Evolutionary conservation across 1,140 invertebrate genomes (phyloP), one percentile per base, ranked within the genome.

Genomic region (Cylas formicarius): DNA sequence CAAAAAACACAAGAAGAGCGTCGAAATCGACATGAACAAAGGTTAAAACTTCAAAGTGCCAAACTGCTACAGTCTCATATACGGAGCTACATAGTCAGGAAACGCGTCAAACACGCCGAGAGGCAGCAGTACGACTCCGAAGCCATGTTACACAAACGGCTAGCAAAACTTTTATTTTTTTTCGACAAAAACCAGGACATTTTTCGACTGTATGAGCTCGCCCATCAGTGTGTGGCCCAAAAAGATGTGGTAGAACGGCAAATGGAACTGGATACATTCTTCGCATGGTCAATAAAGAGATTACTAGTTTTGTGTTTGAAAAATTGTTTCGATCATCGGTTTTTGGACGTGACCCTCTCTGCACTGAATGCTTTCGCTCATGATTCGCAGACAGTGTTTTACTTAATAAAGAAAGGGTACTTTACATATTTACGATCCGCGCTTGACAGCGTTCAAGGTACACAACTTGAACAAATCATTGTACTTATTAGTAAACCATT

Each of bases 1-100:
- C 75, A 80, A 34, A 78, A 84, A 65, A 83, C 84, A 21, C 86
- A 90, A 53, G 72, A 79, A 56, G 88, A 95, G 68, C 74, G 92
- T 53, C 73, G 81, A 34, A 90, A 91, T 69, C 70, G 91, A 64
- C 88, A 90, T 72, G 73, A 85, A 63, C 73, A 81, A 52, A 69
- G 89, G 53, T 67, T 75, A 60, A 72, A 75, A 59, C 62, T 78
- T 52, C 74, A 78, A 41, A 82, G 82, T 60, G 74, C 82, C 19
- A 67, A 82, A 53, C 81, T 78, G 65, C 82, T 91, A 38, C 86
- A 90, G 62, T 80, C 85, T 2, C 80, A 78, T 63, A 76, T 81
- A n/a, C 71, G 89, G 48, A 83, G 87, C 48, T 90, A 81, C 54
- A 63, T 83, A 10, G 71, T 71, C 13, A 74, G 88, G 28, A 81